phyloP scores from a whole-genome alignment of 2,113 vertebrate species.

The Tenebrosternarchus preto region DNA sequence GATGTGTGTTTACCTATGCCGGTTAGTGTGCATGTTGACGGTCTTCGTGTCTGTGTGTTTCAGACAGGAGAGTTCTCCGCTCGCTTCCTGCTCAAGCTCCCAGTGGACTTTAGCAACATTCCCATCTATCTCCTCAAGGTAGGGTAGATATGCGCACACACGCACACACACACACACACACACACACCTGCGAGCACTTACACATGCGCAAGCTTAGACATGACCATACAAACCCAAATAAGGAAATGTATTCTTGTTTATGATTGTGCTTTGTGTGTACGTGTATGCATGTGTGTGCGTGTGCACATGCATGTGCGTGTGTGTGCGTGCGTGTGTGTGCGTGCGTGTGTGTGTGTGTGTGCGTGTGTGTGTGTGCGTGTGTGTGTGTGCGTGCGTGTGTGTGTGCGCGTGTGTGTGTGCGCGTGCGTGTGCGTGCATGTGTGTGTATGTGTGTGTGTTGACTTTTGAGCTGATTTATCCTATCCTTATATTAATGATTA shows the following conservation, averaged over 20 bases:
- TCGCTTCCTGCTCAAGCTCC: slow-evolving; percentile 95
- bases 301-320: slow-evolving; percentile 27
- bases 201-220: not conserved
- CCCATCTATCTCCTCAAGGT: slow-evolving; percentile 98
- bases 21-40: slow-evolving; percentile 3
- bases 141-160: slow-evolving; percentile 49
- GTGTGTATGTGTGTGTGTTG: not conserved
- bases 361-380: slow-evolving; percentile 15
- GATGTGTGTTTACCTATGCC: not conserved
- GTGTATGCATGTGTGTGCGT: not conserved
- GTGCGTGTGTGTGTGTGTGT: slow-evolving; percentile 25
- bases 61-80: slow-evolving; percentile 98
- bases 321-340: not conserved
- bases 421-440: slow-evolving; percentile 30
- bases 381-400: not conserved
- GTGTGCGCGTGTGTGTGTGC: slow-evolving; percentile 21
- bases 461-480: too few relatives aligned
- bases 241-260: not conserved
- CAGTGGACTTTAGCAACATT: slow-evolving; percentile 98
- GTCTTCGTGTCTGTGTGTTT: slow-evolving; percentile 49
- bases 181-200: not conserved
- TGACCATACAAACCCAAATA: too few relatives aligned
- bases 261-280: not conserved
- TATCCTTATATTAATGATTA: too few relatives aligned
- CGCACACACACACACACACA: not conserved